Base-by-base conservation (phyloP, 2,797 vertebrate species). In the Okamejei kenojei region DNA sequence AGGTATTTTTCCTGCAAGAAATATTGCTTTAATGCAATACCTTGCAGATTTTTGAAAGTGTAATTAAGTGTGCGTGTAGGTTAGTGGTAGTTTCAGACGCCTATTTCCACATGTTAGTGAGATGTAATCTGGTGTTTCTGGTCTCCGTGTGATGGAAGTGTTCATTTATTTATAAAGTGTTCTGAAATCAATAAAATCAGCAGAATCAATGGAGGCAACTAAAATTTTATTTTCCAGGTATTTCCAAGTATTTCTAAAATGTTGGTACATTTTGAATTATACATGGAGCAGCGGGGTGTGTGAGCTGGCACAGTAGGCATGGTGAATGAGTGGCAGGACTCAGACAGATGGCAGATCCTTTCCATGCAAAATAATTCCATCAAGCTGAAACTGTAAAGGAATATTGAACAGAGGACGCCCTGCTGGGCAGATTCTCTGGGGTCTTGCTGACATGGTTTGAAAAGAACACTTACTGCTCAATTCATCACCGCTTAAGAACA, bases 401-500 rank as follows among this genome's bases (percentile, higher is more conserved):
- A 93, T 93, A 0, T 93, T 35, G 88, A 10, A 1, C 1, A 84
- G 93, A 3, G 0, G 82, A 54, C 0, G 3, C 76, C 92, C 26
- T 88, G 91, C 93, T 81, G 94, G 93, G 94, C 93, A 93, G 95
- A 94, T 95, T 95, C 95, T 94, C 93, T 93, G 94, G 94, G 93
- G 93, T 93, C 94, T 94, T 35, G 74, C 65, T 93, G 94, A 94
- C 94, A 17, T 0, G 71, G 94, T 94, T 58, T 0, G 94, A 32
- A 93, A 93, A 94, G 93, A 94, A 95, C 94, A 90, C 94, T 94
- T 94, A 95, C 93, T 93, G 79, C 94, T 95, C 94, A 94, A 95
- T 96, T 94, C 94, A 95, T 96, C 94, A 95, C 93, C 0, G 94
- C 92, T 94, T 94, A 93, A 38, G 90, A 93, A 93, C 0, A 2